Conservation (phyloP, 2,797 vertebrate species). For the Hapalemur alaotrensis region DNA sequence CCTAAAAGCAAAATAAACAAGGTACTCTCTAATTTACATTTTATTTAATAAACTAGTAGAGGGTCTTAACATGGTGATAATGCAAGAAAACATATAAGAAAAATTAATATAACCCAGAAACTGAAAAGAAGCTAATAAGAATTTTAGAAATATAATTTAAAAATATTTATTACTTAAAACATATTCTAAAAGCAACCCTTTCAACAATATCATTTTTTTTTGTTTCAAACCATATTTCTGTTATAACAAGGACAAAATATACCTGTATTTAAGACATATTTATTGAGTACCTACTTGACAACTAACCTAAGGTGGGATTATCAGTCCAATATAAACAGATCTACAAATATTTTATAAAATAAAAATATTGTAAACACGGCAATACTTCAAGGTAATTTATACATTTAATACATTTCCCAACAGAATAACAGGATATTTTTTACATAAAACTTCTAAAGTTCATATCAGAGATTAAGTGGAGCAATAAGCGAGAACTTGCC, state of each 20-base stretch:
- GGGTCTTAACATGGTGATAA: neutral
- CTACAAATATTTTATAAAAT: neutral
- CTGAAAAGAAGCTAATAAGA: neutral
- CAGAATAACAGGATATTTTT: neutral
- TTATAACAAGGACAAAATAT: neutral
- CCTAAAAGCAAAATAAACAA: neutral
- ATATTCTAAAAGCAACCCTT: neutral
- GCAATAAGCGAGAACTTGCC: neutral
- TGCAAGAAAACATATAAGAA: neutral
- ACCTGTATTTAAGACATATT: neutral
- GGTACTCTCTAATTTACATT: neutral
- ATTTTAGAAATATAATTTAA: slow-evolving; percentile 16
- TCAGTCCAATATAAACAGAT: neutral
- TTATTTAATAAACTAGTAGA: neutral
- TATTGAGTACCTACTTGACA: neutral
- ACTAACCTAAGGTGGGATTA: neutral
- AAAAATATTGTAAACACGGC: neutral
- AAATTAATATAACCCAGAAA: neutral
- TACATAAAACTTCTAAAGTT: neutral
- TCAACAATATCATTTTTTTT: neutral
- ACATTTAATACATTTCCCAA: neutral
- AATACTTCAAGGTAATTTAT: slow-evolving; percentile 35
- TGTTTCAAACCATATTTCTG: slow-evolving; percentile 4
- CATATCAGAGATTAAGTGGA: neutral
- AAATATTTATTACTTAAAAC: neutral